These are phyloP conservation scores for Microctonus brassicae DNA, from an alignment of 2,888 invertebrate genomes.

Conservation along the genomic window DNA sequence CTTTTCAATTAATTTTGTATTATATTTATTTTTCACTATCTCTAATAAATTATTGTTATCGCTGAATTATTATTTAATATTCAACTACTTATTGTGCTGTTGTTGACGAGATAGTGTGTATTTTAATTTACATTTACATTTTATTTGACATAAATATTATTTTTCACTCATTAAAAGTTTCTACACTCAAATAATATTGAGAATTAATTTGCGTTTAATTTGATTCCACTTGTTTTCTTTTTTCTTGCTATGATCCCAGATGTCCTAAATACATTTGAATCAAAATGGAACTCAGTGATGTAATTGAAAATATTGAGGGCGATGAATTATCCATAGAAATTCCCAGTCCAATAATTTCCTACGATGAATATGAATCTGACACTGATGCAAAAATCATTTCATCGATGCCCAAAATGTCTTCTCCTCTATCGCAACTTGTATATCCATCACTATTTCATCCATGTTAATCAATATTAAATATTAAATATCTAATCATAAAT, in stretches of 20 bases:
- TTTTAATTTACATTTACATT: neutral
- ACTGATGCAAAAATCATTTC: neutral
- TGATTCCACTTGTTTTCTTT: neutral
- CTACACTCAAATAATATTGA: neutral
- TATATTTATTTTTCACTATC: neutral
- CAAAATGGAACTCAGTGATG: neutral
- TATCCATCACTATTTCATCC: slow-evolving; percentile 3
- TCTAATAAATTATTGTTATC: too few relatives aligned
- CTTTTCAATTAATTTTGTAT: neutral
- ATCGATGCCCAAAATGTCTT: slow-evolving; percentile 24
- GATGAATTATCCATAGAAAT: slow-evolving; percentile 1
- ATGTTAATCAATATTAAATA: neutral
- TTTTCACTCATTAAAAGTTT: neutral
- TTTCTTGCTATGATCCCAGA: neutral
- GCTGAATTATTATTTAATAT: neutral
- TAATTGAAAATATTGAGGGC: slow-evolving; percentile 24
- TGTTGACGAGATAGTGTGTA: neutral
- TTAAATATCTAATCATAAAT: neutral
- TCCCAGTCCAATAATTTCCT: slow-evolving; percentile 25
- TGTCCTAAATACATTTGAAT: neutral
- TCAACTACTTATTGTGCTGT: neutral
- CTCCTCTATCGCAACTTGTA: slow-evolving; percentile 40
- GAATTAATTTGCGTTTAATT: neutral
- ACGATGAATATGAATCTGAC: slow-evolving; percentile 53
- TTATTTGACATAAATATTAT: neutral